Evolutionary conservation across 2,113 vertebrate genomes (phyloP), one percentile per base, ranked within the genome.

Genomic region (Vimba vimba): DNA sequence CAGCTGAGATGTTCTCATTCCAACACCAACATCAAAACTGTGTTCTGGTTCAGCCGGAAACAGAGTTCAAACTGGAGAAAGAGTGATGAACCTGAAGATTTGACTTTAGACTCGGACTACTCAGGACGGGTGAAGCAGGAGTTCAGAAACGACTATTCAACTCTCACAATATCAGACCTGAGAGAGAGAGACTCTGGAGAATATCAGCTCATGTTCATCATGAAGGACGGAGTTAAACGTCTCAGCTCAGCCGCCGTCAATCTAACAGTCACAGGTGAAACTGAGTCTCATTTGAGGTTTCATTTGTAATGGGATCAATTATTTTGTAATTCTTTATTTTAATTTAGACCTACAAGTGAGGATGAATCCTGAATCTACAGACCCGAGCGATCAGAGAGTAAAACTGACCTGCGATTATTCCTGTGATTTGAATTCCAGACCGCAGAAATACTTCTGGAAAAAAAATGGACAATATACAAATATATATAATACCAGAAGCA

Each of bases 71-170:
- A 79, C 50, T 86, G 80, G 87, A 83, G 57, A 76, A 45, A 79
- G 2, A 59, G 36, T 3, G 19, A 83, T 4, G 27, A 79, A 74
- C 80, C 87, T 45, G 84, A 86, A 82, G 79, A 86, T 66, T 79
- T 88, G 50, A 15, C 30, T 73, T 88, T 66, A 74, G 87, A 88
- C 64, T 79, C 6, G 1, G 84, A 88, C 55, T 88, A 88, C 33
- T 68, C 74, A 64, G 84, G 74, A 79, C 79, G 87, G 30, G 79
- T 79, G 62, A 74, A 15, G 4, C 27, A 15, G 39, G 0, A 7
- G 27, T 13, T 2, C 43, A 23, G 12, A 10, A 3, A 27, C 0
- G 0, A 1, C 11, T 7, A 8, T 12, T 85, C 62, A 33, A 21
- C 27, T 4, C 57, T 89, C 15, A 82, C 15, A 77, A 84, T 89